Percentiles rank a stretch among this genome's conserved stretches.
These are phyloP conservation scores for Phycodurus eques DNA, from an alignment of 2,113 vertebrate genomes.

Conservation along the genomic window DNA sequence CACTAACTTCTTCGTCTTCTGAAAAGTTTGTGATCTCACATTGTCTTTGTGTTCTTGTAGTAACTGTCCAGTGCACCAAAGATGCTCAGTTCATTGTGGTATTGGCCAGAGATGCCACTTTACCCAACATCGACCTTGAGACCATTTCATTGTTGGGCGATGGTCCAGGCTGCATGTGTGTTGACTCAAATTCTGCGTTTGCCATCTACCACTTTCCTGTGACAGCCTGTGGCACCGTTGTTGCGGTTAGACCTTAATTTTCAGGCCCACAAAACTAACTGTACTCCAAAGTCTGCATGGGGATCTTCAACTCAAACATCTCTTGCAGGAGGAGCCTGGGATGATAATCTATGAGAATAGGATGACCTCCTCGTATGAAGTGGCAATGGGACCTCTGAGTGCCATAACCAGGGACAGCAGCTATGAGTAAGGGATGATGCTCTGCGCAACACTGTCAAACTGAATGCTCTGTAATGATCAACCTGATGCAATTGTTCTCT, in stretches of 20 bases:
- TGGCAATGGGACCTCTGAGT: slow-evolving; percentile 43
- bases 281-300: neutral
- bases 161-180: slow-evolving; percentile 33
- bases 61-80: slow-evolving; percentile 69
- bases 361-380: slow-evolving; percentile 57
- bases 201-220: slow-evolving; percentile 66
- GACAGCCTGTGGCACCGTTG: slow-evolving; percentile 53
- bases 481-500: slow-evolving; percentile 1
- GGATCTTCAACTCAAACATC: neutral
- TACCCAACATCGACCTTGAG: slow-evolving; percentile 50
- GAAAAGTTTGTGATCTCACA: neutral
- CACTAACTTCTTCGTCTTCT: neutral
- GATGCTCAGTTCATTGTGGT: slow-evolving; percentile 68
- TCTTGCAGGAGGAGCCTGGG: slow-evolving; percentile 57
- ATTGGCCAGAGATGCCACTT: slow-evolving; percentile 54
- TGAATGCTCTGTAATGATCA: neutral
- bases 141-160: slow-evolving; percentile 35
- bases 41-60: slow-evolving; percentile 33
- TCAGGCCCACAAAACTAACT: neutral
- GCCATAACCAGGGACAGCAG: slow-evolving; percentile 65
- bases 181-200: slow-evolving; percentile 58
- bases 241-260: slow-evolving; percentile 48
- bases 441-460: neutral
- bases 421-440: slow-evolving; percentile 56
- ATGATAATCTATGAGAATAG: slow-evolving; percentile 67